Base-by-base conservation (phyloP, 1,140 invertebrate species). In the Pogonomyrmex barbatus region DNA sequence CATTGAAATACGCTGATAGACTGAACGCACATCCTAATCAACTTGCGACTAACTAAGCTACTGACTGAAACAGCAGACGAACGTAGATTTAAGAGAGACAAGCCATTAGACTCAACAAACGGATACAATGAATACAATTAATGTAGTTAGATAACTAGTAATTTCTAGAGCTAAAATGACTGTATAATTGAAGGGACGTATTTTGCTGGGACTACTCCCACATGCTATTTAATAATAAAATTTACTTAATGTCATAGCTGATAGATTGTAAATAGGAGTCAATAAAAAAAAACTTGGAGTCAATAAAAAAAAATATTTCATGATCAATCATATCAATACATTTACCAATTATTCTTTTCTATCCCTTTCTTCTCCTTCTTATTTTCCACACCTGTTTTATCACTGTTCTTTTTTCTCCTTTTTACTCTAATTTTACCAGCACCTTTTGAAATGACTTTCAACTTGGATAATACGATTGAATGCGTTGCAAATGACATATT, bases 41-140 rank as follows among this genome's bases (percentile, higher is more conserved):
- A 50, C 9, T 70, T 14, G 24, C 45, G 45, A n/a, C n/a, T n/a
- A n/a, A 50, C 50, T 14, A 14, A 70, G 3, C 24, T 70, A 6
- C 42, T 70, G 2, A 30, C 45, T 1, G 42, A 70, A 70, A 70
- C 45, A 14, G 24, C 5, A 10, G 42, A 70, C 3, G 50, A 33
- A 47, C 42, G 67, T 4, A 70, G 67, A 50, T 17, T 47, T 50
- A 52, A 71, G 47, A 5, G 30, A 6, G 14, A n/a, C 5, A 71
- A 54, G 6, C 42, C 42, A 39, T 45, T 67, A 67, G 39, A 45
- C n/a, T 67, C 63, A 67, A 67, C 5, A n/a, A n/a, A n/a, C n/a
- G n/a, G n/a, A n/a, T n/a, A n/a, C 4, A 67, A 45, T 10, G 45
- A 17, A 45, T 3, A 62, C 10, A 62, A 62, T 12, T 14, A 58